Conservation (phyloP, 2,797 vertebrate genomes). For the Leptodactylus fallax region DNA sequence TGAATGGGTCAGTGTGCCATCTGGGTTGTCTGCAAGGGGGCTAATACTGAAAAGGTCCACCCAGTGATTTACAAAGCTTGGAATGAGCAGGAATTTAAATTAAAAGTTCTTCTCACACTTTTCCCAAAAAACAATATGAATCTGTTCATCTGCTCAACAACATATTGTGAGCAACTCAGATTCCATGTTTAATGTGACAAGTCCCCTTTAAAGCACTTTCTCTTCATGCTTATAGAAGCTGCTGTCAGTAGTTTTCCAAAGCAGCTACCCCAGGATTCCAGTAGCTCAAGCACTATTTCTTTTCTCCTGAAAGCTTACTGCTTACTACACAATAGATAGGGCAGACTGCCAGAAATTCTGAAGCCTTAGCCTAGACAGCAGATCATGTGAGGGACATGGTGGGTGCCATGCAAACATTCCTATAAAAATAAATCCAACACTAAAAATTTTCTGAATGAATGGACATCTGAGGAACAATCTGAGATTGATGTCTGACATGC, state of each 20-base stretch:
- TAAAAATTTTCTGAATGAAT: neutral
- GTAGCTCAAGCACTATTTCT: neutral
- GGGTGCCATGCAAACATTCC: conserved; percentile 16
- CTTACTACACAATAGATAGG: conserved; percentile 16
- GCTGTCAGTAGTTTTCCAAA: conserved; percentile 34
- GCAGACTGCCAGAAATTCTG: conserved; percentile 46
- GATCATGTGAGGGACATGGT: conserved; percentile 29
- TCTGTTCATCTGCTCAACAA: no score
- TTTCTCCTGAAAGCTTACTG: neutral
- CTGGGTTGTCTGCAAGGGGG: no score
- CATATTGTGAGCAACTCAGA: no score
- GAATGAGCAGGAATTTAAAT: no score
- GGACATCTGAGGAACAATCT: neutral
- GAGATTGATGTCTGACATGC: no score
- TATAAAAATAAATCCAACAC: neutral
- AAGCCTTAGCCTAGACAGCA: conserved; percentile 23
- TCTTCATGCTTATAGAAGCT: neutral
- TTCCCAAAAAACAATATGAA: no score
- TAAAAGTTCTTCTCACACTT: no score
- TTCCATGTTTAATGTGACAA: no score
- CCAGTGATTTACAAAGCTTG: no score
- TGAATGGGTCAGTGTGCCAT: no score
- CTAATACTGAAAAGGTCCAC: no score
- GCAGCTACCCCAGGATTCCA: neutral
- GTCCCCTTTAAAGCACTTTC: no score